Evolutionary conservation across 2,797 vertebrate genomes (phyloP), one percentile per base, ranked within the genome.

Genomic region (Bryconaethiops microstoma): DNA sequence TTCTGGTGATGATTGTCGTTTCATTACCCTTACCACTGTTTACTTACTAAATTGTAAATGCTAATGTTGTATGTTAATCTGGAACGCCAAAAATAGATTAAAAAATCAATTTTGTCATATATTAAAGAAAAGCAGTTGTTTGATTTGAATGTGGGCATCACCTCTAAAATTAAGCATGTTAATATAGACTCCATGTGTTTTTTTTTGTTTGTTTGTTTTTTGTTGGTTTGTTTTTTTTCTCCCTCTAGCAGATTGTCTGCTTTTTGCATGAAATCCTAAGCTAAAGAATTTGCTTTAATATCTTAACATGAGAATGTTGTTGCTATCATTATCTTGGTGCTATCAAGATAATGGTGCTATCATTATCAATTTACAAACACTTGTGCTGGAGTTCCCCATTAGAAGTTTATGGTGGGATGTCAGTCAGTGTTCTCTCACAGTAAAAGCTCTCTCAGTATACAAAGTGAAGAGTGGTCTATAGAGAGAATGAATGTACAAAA

Each of bases 331-430:
- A 1, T 29, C 29, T 29, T 29, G 29, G 29, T 29, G 29, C 75
- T 74, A 68, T 67, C 62, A 21, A n/a, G n/a, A n/a, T n/a, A n/a
- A n/a, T 29, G 29, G 29, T 29, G 29, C 75, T 74, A 68, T 67
- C 62, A 21, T 8, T 70, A 7, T 71, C 21, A 74, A 23, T 80
- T 74, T 59, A 29, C 29, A 39, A 68, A 80, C 71, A 74, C 50
- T n/a, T 40, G 29, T 50, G 23, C 7, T 42, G 8, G 1, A 52
- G 45, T 72, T 72, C 29, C 65, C 29, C 35, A 2, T 48, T 17
- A 13, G 13, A 7, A 71, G 5, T 13, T 19, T 40, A 16, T 63
- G 19, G 13, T 25, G 29, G 13, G 14, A 39, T 55, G 60, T 29
- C 67, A 29, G 45, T 16, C 50, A 54, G 48, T 54, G 52, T 8